phyloP scores from a whole-genome alignment of 2,797 vertebrate species.

The Enteromius paludinosus region DNA sequence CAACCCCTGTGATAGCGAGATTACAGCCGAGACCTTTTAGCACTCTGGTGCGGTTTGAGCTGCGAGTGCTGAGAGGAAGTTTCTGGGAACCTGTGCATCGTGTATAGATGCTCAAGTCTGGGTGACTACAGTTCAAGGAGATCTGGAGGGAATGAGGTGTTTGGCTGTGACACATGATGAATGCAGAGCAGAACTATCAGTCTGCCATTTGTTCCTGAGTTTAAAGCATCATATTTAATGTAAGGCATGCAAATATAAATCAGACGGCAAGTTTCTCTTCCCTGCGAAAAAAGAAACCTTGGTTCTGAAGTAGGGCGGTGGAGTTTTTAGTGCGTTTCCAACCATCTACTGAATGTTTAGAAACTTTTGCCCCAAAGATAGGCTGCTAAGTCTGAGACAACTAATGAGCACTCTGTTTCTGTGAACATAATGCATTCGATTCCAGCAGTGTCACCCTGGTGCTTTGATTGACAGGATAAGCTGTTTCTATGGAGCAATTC shows the following conservation, averaged over 20 bases:
- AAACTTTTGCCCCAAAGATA: constrained; percentile 18
- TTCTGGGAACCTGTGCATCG: constrained; percentile 53
- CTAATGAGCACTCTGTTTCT: constrained; percentile 21
- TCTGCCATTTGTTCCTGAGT: constrained; percentile 12
- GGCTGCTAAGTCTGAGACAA: constrained; percentile 17
- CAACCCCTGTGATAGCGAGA: constrained; percentile 56
- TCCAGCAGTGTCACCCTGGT: constrained; percentile 42
- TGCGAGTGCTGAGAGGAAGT: constrained; percentile 8
- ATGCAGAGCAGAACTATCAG: constrained; percentile 22
- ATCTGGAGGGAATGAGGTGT: constrained; percentile 22
- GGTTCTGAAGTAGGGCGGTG: constrained; percentile 14
- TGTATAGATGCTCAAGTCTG: not conserved
- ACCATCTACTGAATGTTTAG: not conserved
- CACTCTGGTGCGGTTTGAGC: constrained; percentile 18
- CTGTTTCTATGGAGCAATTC: constrained; percentile 64
- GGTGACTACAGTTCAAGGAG: constrained; percentile 17
- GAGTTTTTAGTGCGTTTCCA: constrained; percentile 3
- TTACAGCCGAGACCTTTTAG: constrained; percentile 52
- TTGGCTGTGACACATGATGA: constrained; percentile 38
- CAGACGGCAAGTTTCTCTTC: constrained; percentile 1
- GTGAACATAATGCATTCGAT: not conserved
- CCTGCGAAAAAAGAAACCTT: not conserved
- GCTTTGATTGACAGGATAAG: constrained; percentile 70
- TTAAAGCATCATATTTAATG: constrained; percentile 27
- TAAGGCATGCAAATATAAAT: constrained; percentile 16